Evolutionary conservation across 2,113 vertebrate species (phyloP).

Genomic region (Phainopepla nitens): DNA sequence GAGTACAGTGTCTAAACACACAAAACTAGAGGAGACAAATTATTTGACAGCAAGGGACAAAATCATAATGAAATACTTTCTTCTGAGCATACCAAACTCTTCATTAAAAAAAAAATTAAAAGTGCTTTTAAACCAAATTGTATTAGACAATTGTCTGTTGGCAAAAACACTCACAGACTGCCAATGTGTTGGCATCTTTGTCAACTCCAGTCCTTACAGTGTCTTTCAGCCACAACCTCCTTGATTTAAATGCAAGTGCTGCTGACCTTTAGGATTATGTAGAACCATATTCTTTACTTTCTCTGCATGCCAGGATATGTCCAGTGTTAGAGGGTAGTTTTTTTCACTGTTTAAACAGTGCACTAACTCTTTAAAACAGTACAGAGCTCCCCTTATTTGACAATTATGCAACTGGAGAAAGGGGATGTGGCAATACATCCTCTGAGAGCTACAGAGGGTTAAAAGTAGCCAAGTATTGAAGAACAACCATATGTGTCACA

Average conservation of each 20-base stretch:
- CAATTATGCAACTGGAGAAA: neutral
- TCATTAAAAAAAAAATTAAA: neutral
- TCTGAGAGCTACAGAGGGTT: neutral
- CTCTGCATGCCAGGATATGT: neutral
- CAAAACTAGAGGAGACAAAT: neutral
- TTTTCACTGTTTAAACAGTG: neutral
- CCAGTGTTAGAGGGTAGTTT: neutral
- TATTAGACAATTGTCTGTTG: neutral
- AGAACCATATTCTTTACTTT: neutral
- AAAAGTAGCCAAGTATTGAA: neutral
- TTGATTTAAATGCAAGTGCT: neutral
- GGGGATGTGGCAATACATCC: neutral
- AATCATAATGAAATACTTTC: neutral
- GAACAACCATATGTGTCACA: fast-evolving
- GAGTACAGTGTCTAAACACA: neutral
- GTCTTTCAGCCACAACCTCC: neutral
- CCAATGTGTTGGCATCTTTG: fast-evolving
- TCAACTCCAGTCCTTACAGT: neutral
- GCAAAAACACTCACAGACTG: neutral
- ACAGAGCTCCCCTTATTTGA: neutral
- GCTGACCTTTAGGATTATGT: neutral
- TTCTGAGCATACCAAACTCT: neutral
- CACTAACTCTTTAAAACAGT: neutral
- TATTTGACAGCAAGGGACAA: neutral
- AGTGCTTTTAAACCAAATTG: neutral